phyloP scores from a whole-genome alignment of 1,140 invertebrate species.

The Panulirus ornatus region DNA sequence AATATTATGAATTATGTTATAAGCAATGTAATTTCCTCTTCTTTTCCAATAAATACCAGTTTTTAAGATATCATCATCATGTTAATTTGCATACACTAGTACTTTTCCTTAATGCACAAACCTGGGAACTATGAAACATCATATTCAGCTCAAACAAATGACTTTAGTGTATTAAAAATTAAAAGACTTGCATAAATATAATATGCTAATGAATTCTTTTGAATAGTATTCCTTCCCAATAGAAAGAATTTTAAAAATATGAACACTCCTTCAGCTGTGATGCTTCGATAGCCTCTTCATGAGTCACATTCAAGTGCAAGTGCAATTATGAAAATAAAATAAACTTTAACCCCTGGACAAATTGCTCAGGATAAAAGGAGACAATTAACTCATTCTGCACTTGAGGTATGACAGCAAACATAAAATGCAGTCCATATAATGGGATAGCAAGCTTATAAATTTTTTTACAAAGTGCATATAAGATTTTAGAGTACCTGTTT shows the following conservation, averaged over 20 bases:
- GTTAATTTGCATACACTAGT: not conserved
- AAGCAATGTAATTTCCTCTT: not conserved
- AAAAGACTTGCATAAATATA: too few relatives aligned
- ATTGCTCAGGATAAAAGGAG: not conserved
- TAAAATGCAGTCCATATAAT: not conserved
- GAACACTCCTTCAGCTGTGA: too few relatives aligned
- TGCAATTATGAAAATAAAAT: not conserved
- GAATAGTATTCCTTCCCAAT: too few relatives aligned
- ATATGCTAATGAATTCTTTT: too few relatives aligned
- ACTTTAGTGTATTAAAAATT: too few relatives aligned
- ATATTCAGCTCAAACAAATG: too few relatives aligned
- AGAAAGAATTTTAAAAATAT: too few relatives aligned
- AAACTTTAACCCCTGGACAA: not conserved
- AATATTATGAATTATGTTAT: too few relatives aligned
- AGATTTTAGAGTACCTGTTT: not conserved
- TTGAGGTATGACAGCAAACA: not conserved
- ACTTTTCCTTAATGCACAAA: not conserved
- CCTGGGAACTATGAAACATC: not conserved
- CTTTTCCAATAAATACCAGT: not conserved
- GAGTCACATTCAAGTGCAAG: too few relatives aligned
- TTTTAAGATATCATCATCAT: not conserved
- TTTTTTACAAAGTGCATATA: conserved; percentile 23
- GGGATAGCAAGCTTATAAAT: conserved; percentile 9
- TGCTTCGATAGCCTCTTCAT: too few relatives aligned
- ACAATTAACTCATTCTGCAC: conserved; percentile 27